These are phyloP conservation scores for Carettochelys insculpta DNA, from an alignment of 2,113 vertebrate species.

Conservation along the genomic window DNA sequence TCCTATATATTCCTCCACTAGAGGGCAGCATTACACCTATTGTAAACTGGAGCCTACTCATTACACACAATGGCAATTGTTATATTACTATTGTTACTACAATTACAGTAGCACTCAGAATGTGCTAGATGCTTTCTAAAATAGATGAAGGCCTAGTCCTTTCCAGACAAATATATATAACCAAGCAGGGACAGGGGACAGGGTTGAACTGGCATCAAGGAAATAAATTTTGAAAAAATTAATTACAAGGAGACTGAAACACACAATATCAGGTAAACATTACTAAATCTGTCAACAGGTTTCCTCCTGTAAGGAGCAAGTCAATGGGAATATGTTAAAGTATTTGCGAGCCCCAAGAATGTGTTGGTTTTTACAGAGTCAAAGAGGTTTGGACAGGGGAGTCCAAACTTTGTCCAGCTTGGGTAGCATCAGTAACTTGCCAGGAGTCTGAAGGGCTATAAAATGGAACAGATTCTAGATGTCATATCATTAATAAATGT, in stretches of 20 bases:
- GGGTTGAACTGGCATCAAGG: neutral
- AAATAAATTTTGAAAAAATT: neutral
- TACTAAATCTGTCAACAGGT: neutral
- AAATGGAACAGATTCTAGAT: neutral
- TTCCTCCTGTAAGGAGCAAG: neutral
- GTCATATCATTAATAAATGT: neutral
- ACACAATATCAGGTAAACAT: neutral
- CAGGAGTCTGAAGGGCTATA: neutral
- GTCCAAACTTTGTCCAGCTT: neutral
- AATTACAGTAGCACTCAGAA: neutral
- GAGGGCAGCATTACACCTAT: neutral
- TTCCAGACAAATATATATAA: neutral
- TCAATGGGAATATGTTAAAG: neutral
- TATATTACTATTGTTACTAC: neutral
- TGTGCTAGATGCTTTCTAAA: neutral
- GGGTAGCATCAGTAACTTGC: neutral
- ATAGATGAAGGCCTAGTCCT: neutral
- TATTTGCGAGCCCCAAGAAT: neutral
- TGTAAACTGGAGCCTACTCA: neutral
- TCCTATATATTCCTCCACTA: neutral
- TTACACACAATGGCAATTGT: neutral
- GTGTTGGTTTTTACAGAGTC: neutral
- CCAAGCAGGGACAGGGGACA: neutral
- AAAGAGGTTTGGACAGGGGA: neutral
- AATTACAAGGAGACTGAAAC: neutral